Base-by-base conservation (phyloP, 2,113 vertebrate genomes). In the Cyanocitta stelleri region DNA sequence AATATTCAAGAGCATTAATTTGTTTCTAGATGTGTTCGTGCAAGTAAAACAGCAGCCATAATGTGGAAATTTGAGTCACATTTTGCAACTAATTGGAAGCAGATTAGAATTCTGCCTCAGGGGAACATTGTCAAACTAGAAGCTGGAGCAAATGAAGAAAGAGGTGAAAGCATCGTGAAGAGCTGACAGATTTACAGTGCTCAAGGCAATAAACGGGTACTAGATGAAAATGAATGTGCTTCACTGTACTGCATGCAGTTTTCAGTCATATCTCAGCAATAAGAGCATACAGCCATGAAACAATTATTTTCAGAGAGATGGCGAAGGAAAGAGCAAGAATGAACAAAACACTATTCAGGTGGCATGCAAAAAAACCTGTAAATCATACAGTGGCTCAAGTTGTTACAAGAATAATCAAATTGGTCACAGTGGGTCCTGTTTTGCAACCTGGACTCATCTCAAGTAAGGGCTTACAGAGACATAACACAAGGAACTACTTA, bases 11-110 rank as follows among this genome's bases (percentile, higher is more conserved):
- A 97, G 94, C 93, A 98, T 98, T 98, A 97, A 98, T 98, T 98
- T 98, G 97, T 98, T 98, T 97, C 97, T 98, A 96, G 98, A 98
- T 98, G 96, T 97, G 97, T 98, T 91, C 93, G 37, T 97, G 97
- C 97, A 98, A 98, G 98, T 97, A 98, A 97, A 98, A 98, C 97
- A 98, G 97, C 98, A 98, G 97, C 97, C 97, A 97, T 98, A 98
- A 98, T 98, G 97, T 98, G 97, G 98, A 98, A 98, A 98, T 98
- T 98, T 98, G 98, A 98, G 98, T 98, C 98, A 98, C 98, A 98
- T 98, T 98, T 98, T 98, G 97, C 97, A 98, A 98, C 98, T 98
- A 98, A 98, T 98, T 98, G 98, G 98, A 98, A 98, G 98, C 98
- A 98, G 98, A 98, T 98, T 98, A 98, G 97, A 98, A 98, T 98